Evolutionary conservation across 2,113 vertebrate genomes (phyloP), one percentile per base, ranked within the genome.

Genomic region (Stegastes partitus): DNA sequence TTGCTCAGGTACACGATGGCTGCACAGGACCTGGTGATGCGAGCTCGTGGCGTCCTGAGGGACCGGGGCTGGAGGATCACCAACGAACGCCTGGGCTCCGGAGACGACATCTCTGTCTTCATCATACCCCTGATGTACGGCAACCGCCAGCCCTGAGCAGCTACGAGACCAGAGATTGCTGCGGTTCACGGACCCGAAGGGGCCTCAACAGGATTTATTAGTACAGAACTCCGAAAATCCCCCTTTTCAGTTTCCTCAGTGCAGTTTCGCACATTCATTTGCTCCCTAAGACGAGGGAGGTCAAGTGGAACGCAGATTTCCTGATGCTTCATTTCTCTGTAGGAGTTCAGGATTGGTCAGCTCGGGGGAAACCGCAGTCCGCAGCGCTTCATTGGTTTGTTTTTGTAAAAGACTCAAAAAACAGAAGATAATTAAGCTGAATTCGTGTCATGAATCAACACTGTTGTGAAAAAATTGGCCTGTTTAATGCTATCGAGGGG

Each of bases 41-140:
- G 96, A 63, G 98, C 98, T 9, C 93, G 98, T 0, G 98, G 98
- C 0, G 95, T 98, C 67, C 95, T 99, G 87, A 96, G 96, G 85
- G 98, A 99, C 93, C 89, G 97, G 89, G 98, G 98, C 84, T 99
- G 98, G 98, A 94, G 98, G 80, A 99, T 99, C 93, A 95, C 95
- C 59, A 97, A 97, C 14, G 97, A 99, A 90, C 95, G 96, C 16
- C 95, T 97, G 89, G 98, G 98, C 76, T 99, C 98, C 1, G 98
- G 97, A 73, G 98, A 99, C 0, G 98, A 99, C 93, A 99, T 99
- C 89, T 97, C 98, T 0, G 97, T 97, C 87, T 99, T 97, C 71
- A 97, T 99, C 94, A 97, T 99, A 77, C 98, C 98, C 34, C 91
- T 99, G 86, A 95, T 97, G 94, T 96, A 97, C 0, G 97, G 97